Base-by-base conservation (phyloP, 2,888 invertebrate species). In the Drepana falcataria region DNA sequence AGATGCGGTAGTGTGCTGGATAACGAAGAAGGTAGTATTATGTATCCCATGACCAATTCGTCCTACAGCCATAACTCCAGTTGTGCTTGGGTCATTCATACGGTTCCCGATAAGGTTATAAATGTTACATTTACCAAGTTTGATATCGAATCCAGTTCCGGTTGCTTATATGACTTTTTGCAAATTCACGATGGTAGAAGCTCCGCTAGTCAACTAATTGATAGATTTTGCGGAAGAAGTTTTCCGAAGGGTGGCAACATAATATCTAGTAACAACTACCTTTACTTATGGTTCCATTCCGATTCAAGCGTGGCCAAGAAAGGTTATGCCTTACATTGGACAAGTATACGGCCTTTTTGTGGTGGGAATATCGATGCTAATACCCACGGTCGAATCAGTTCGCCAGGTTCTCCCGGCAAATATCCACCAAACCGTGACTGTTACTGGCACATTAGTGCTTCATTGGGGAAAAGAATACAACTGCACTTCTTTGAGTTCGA, bases 401-500 rank as follows among this genome's bases (percentile, higher is more conserved):
- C 97, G 2, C 98, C 98, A 0, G 98, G 98, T 0, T 97, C 95
- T 53, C 98, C 98, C 0, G 96, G 96, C 7, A 93, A 92, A 60
- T 98, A 98, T 85, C 98, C 98, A 0, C 92, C 93, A 9, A 95
- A 96, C 79, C 92, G 95, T 35, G 96, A 97, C 73, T 98, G 98
- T 75, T 93, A 91, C 55, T 98, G 98, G 98, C 89, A 86, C 49
- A 86, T 98, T 51, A 73, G 68, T 4, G 95, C 95, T 0, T 87
- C 91, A 2, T 86, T 92, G 0, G 94, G 94, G 6, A 97, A 96
- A 82, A 93, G 96, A 68, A 94, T 98, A 52, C 94, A 95, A 73
- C 92, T 98, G 57, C 94, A 95, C 59, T 97, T 98, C 83, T 97
- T 95, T 64, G 93, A 93, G 35, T 78, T 98, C 54, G 93, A 94